Base-by-base conservation (phyloP, 2,113 vertebrate species). In the Sebastes fasciatus region DNA sequence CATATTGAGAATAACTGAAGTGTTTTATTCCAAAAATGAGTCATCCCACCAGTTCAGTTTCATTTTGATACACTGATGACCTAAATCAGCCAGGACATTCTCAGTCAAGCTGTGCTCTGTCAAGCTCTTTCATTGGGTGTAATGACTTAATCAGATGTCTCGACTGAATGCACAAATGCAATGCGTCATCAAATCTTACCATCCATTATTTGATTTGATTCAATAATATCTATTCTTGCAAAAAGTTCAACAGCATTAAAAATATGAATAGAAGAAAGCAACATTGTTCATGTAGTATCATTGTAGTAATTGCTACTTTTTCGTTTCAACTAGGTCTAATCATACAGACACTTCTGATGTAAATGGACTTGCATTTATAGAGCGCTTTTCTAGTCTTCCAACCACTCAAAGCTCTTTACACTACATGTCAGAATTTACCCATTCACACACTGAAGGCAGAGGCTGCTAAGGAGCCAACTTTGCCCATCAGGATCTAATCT, bases 11-110 rank as follows among this genome's bases (percentile, higher is more conserved):
- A 75, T 17, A 78, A 70, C 14, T 52, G 48, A 52, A 26, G 40
- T 69, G 34, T 67, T 71, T 45, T 74, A 60, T 64, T 74, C 8
- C 4, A 63, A 70, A 34, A 79, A 40, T 48, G n/a, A 16, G 62
- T 67, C 63, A 46, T 23, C 7, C 46, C 14, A 69, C 13, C 45
- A 65, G 17, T 7, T 23, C 34, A 34, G 10, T 23, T 5, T n/a
- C n/a, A 45, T 65, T 19, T 58, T 19, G 13, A 10, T 60, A 34
- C 8, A 45, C 43, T 42, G 8, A 40, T 52, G 16, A 54, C 51
- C 51, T 7, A 6, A 19, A 58, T 42, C 61, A 63, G 61, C 61
- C 61, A 16, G 23, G 11, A 34, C 23, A 14, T 8, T 17, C 26
- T 64, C 14, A 26, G 16, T 16, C 14, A 60, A 8, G 69, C 51